phyloP scores from a whole-genome alignment of 1,140 invertebrate species.

The Papilio machaon region DNA sequence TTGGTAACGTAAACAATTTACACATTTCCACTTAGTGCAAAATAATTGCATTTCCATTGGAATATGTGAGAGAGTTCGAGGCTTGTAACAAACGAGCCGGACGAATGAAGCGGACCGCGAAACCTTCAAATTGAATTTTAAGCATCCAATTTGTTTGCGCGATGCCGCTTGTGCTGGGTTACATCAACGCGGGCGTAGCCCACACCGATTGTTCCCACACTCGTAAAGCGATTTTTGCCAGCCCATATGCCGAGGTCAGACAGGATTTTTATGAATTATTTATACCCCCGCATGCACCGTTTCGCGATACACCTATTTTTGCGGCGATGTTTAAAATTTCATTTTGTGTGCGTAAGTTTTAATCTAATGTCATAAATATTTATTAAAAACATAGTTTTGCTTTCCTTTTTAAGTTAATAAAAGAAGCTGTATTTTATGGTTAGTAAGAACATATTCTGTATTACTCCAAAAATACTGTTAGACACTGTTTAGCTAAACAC shows the following conservation, averaged over 20 bases:
- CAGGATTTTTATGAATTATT: slow-evolving; percentile 72
- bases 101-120: slow-evolving; percentile 76
- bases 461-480: too few relatives aligned
- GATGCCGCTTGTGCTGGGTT: slow-evolving; percentile 59
- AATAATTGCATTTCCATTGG: slow-evolving; percentile 75
- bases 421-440: too few relatives aligned
- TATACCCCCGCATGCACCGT: slow-evolving; percentile 49
- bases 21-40: slow-evolving; percentile 62
- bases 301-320: slow-evolving; percentile 22
- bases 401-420: neutral
- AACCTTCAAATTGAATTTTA: slow-evolving; percentile 82
- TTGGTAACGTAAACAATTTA: slow-evolving; percentile 60
- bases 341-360: neutral
- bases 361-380: neutral
- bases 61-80: slow-evolving; percentile 65
- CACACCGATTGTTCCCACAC: slow-evolving; percentile 59
- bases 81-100: slow-evolving; percentile 70
- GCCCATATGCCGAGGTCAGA: slow-evolving; percentile 50
- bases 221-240: slow-evolving; percentile 73
- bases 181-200: slow-evolving; percentile 55
- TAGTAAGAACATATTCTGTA: too few relatives aligned
- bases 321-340: slow-evolving; percentile 2
- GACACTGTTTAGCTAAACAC: too few relatives aligned
- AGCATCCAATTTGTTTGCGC: slow-evolving; percentile 80
- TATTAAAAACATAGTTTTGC: neutral